Conservation (phyloP, 2,888 invertebrate genomes). For the Drosophila robusta region DNA sequence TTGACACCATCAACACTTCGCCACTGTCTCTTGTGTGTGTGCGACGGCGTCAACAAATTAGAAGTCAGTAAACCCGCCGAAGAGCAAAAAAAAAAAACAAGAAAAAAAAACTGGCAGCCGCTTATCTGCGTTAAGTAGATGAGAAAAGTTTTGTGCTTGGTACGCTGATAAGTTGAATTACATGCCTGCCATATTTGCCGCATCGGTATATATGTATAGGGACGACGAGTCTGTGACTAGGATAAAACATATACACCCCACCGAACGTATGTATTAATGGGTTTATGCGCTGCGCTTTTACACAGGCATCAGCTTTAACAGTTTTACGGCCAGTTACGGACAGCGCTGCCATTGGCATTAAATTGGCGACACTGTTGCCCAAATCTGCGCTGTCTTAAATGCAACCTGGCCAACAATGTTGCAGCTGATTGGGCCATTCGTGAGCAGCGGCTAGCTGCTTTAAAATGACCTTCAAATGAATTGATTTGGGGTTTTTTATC, state of each 20-base stretch:
- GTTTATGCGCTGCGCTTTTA: constrained; percentile 29
- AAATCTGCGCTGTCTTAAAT: constrained; percentile 66
- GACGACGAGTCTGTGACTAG: constrained; percentile 9
- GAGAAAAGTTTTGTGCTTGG: constrained; percentile 77
- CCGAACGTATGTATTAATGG: constrained; percentile 34
- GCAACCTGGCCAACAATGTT: constrained; percentile 73
- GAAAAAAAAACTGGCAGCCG: constrained; percentile 53
- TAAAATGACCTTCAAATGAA: constrained; percentile 66
- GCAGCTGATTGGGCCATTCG: constrained; percentile 46
- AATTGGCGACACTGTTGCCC: constrained; percentile 74
- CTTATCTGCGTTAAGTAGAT: constrained; percentile 81
- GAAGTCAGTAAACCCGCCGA: constrained; percentile 74
- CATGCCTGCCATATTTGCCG: constrained; percentile 65
- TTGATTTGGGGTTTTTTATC: not conserved
- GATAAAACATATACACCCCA: constrained; percentile 14
- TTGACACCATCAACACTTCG: constrained; percentile 77
- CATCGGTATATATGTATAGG: constrained; percentile 27
- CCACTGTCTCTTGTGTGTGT: constrained; percentile 60
- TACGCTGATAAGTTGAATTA: constrained; percentile 78
- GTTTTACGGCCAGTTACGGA: constrained; percentile 53
- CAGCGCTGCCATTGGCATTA: constrained; percentile 50
- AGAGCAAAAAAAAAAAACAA: constrained; percentile 35
- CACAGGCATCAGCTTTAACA: constrained; percentile 23
- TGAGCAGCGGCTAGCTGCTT: constrained; percentile 15
- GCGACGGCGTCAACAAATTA: constrained; percentile 68